These are phyloP conservation scores for Acipenser oxyrinchus DNA, from an alignment of 2,797 vertebrate species.

Conservation along the genomic window DNA sequence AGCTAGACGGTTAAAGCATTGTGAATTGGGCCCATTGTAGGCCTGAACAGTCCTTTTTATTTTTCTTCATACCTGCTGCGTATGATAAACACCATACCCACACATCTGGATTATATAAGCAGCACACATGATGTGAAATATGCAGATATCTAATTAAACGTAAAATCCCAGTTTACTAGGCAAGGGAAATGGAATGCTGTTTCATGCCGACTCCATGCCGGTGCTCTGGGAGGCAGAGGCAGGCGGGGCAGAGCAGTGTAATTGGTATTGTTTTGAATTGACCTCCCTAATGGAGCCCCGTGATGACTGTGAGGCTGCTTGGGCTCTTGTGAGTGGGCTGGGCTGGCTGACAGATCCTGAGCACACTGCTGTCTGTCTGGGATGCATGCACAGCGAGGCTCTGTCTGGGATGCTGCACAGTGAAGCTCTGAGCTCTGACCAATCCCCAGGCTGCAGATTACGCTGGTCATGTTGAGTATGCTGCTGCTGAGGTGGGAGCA, in stretches of 20 bases:
- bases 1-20: no score
- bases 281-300: conserved; percentile 48
- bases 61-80: no score
- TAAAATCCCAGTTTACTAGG: no score
- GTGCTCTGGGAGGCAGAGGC: no score
- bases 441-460: conserved; percentile 12
- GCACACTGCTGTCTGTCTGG: conserved; percentile 1
- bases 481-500: neutral
- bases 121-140: no score
- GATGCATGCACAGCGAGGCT: conserved; percentile 10
- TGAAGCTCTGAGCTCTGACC: conserved; percentile 26
- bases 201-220: no score
- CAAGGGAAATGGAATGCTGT: no score
- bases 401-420: conserved; percentile 21
- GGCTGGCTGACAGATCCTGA: conserved; percentile 38
- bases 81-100: no score
- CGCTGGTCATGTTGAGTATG: neutral
- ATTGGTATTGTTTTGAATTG: neutral
- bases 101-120: no score
- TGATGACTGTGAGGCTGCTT: conserved; percentile 34
- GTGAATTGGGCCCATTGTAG: no score
- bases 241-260: neutral
- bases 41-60: no score
- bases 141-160: no score
- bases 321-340: conserved; percentile 25